Evolutionary conservation across 2,797 vertebrate genomes (phyloP), one percentile per base, ranked within the genome.

Genomic region (Chloroceryle amazona): DNA sequence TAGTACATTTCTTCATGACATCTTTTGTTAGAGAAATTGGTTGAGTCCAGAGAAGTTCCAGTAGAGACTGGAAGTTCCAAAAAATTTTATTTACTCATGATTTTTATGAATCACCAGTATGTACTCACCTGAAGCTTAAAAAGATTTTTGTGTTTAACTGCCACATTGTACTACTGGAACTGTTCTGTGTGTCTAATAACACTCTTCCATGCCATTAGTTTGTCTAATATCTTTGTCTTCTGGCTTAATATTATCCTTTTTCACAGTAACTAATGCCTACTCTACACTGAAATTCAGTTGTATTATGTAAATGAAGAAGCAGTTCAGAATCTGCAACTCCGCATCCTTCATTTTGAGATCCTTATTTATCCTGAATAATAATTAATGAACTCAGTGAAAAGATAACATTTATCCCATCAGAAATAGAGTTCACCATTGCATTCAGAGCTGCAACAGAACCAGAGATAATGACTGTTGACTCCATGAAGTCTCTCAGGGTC

Each of bases 231-330:
- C 8, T 79, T 68, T 75, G 17, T 41, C 72, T 94, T 44, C 3
- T 68, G 23, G 13, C 10, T 84, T 72, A 75, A 31, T 90, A 37
- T 66, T 84, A 57, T 61, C 37, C 9, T 75, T 86, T 92, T 81
- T 47, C 49, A 72, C 10, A 18, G 17, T 33, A 65, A 26, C 15
- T 46, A 85, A 31, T 72, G 13, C 16, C 14, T 74, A 41, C 3
- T 21, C 9, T 52, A 58, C 39, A 73, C 8, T 54, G 26, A 86
- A 90, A 49, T 68, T 4, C 7, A 5, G 4, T 22, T 22, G 5
- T 54, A 46, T 46, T 75, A 61, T n/a, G 10, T 22, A 85, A 87
- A 82, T 21, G 3, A 73, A 76, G 35, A 71, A 55, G 66, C 4
- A 65, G 5, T 4, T n/a, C 29, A 7, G 14, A 67, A 10, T 60